Base-by-base conservation (phyloP, 2,113 vertebrate genomes). In the Ceyx margarethae region DNA sequence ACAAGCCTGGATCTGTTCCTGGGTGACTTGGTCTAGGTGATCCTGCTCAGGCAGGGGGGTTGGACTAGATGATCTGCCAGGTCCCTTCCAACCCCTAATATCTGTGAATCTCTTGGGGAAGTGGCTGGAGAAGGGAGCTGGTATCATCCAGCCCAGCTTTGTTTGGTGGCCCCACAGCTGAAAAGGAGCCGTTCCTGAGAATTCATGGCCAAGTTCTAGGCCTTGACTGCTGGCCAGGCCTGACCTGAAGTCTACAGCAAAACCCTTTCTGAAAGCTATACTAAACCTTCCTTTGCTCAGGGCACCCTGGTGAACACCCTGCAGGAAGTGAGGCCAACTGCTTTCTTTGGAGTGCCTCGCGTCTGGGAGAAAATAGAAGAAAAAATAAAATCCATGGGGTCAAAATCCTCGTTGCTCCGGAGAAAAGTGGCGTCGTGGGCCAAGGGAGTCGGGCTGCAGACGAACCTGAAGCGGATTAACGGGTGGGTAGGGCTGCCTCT, bases 321-420 rank as follows among this genome's bases (percentile, higher is more conserved):
- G 93, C 97, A 96, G 90, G 98, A 99, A 26, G 98, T 98, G 65
- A 98, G 97, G 40, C 99, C 99, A 21, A 99, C 99, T 0, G 95
- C 96, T 11, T 99, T 99, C 91, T 35, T 99, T 97, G 99, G 98
- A 11, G 98, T 99, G 43, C 99, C 99, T 4, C 98, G 98, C 1
- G 98, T 99, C 57, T 99, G 99, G 99, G 99, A 99, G 87, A 99
- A 99, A 97, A 99, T 99, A 96, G 98, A 99, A 57, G 99, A 99
- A 82, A 99, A 96, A 81, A 98, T 99, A 97, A 99, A 98, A 93
- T 97, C 98, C 0, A 29, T 95, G 0, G 96, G 97, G 0, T 93
- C 97, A n/a, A 99, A 98, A 81, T 98, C 98, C 0, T 98, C 98
- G 1, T 66, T 96, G 0, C 51, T 99, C 51, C 97, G 91, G 53